phyloP scores from a whole-genome alignment of 2,113 vertebrate genomes.

The Alethe diademata region DNA sequence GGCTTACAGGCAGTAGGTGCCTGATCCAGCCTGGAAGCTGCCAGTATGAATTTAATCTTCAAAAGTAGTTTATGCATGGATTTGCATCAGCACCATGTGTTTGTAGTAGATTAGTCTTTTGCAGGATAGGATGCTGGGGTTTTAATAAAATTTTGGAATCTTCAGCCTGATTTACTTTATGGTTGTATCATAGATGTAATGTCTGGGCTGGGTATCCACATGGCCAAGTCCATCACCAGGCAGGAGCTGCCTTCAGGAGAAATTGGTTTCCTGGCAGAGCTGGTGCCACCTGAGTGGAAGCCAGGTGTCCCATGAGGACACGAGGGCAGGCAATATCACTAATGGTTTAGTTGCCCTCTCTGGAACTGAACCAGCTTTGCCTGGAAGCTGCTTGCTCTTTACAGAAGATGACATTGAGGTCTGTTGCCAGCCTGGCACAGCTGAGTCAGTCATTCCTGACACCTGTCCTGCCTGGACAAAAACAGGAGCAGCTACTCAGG shows the following conservation, averaged over 20 bases:
- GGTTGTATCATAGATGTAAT: neutral
- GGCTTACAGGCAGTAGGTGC: neutral
- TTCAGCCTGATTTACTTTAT: neutral
- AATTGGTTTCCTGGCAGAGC: neutral
- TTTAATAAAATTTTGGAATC: neutral
- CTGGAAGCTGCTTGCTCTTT: neutral
- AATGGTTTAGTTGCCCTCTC: neutral
- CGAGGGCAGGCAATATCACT: neutral
- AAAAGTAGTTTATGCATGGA: neutral
- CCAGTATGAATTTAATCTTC: neutral
- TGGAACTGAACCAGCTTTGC: neutral
- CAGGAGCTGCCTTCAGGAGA: neutral
- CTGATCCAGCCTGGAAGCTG: neutral
- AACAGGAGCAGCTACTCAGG: neutral
- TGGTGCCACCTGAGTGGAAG: neutral
- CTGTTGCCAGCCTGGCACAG: neutral
- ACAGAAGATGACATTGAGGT: neutral
- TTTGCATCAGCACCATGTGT: neutral
- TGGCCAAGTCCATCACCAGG: neutral
- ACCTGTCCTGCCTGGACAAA: neutral
- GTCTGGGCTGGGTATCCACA: too few relatives aligned
- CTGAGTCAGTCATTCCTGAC: neutral
- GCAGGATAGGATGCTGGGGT: neutral
- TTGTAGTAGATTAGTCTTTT: neutral
- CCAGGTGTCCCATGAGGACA: neutral